These are phyloP conservation scores for Oscheius myriophilus DNA, from an alignment of 2,888 invertebrate genomes.

Conservation along the genomic window DNA sequence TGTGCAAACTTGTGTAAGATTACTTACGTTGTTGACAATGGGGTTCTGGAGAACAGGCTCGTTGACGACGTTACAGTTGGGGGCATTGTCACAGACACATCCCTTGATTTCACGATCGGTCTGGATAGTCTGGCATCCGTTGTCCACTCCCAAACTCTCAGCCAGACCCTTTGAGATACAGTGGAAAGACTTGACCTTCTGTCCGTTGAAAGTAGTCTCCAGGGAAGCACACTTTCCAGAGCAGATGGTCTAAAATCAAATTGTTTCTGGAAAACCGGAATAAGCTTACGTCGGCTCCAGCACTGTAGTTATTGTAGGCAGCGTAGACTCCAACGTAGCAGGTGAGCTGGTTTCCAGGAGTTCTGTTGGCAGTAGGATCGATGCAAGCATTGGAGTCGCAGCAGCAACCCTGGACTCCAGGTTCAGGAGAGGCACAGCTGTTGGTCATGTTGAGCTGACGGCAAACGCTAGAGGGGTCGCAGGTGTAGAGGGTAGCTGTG, in stretches of 20 bases:
- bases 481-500: conserved; percentile 28
- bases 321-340: conserved; percentile 49
- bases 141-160: conserved; percentile 43
- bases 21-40: not conserved
- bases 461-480: conserved; percentile 31
- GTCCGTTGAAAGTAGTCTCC: conserved; percentile 32
- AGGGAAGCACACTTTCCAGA: conserved; percentile 51
- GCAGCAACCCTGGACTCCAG: conserved; percentile 46
- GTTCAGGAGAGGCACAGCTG: conserved; percentile 17
- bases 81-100: conserved; percentile 41
- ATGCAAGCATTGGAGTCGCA: conserved; percentile 48
- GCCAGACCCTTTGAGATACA: conserved; percentile 42
- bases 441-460: conserved; percentile 27
- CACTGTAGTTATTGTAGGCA: conserved; percentile 40
- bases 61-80: conserved; percentile 42
- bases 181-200: conserved; percentile 45
- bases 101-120: conserved; percentile 41
- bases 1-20: not conserved
- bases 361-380: conserved; percentile 38
- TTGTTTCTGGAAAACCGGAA: conserved; percentile 29
- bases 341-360: conserved; percentile 71
- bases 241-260: conserved; percentile 33
- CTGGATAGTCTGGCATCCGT: conserved; percentile 35
- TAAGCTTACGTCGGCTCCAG: conserved; percentile 33
- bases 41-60: conserved; percentile 21